Evolutionary conservation across 2,113 vertebrate genomes (phyloP).

Genomic region (Notothenia rossii): DNA sequence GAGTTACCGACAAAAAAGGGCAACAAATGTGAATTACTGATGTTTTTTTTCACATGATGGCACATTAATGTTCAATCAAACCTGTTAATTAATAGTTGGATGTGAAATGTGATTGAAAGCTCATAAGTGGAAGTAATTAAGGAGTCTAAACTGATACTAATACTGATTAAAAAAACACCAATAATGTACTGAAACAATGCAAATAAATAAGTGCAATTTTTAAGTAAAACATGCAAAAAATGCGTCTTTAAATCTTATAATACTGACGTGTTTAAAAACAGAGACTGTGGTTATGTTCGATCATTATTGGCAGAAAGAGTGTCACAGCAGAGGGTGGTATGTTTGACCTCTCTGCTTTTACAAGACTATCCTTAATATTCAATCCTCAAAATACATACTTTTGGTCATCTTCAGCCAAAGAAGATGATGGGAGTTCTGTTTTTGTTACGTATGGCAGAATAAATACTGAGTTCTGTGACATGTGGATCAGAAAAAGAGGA

Average conservation of each 20-base stretch:
- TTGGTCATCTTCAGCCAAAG: constrained; percentile 33
- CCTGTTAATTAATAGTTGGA: neutral
- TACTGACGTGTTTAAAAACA: constrained; percentile 10
- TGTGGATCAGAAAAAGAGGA: constrained; percentile 27
- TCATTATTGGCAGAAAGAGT: neutral
- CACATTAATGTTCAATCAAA: neutral
- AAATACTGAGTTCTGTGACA: constrained; percentile 30
- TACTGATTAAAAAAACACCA: constrained; percentile 7
- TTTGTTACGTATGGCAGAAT: neutral
- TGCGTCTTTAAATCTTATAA: constrained; percentile 19
- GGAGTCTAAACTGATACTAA: neutral
- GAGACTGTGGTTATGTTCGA: neutral
- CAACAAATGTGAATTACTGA: neutral
- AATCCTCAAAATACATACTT: constrained; percentile 32
- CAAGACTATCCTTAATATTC: neutral
- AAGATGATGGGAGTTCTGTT: neutral
- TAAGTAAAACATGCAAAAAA: constrained; percentile 31
- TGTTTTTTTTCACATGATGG: neutral
- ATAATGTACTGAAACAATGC: constrained; percentile 5
- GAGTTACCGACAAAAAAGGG: neutral
- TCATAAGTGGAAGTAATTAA: neutral
- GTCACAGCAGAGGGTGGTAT: constrained; percentile 1
- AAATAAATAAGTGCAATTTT: neutral
- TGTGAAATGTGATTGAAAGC: too few species aligned
- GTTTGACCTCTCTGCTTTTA: constrained; percentile 4